Evolutionary conservation across 2,797 vertebrate species (phyloP).

Genomic region (Onychomys torridus): DNA sequence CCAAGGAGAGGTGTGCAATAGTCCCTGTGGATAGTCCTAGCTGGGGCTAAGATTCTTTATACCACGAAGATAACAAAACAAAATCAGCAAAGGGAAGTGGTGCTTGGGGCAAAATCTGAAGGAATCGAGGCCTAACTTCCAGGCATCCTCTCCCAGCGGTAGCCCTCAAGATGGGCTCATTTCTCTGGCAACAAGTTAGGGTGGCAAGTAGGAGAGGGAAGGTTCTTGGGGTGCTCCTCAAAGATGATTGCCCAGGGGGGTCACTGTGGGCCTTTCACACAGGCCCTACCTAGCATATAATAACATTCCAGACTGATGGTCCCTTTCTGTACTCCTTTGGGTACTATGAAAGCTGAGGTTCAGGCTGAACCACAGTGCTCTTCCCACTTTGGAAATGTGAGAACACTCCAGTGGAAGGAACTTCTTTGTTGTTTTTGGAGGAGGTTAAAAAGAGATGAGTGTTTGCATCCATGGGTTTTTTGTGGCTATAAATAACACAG

Average conservation of each 20-base stretch:
- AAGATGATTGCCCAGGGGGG: neutral
- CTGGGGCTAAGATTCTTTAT: neutral
- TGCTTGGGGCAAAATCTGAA: neutral
- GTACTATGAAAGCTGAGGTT: constrained; percentile 2
- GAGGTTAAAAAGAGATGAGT: neutral
- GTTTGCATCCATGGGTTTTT: neutral
- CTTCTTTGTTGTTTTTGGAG: neutral
- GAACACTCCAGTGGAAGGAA: neutral
- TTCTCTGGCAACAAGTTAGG: neutral
- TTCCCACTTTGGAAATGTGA: neutral
- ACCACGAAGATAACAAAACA: neutral
- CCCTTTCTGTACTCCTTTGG: neutral
- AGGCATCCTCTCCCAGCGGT: neutral
- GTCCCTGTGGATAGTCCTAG: neutral
- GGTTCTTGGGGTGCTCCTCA: neutral
- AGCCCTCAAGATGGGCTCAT: neutral
- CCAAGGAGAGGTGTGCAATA: neutral
- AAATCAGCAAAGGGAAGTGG: constrained; percentile 5
- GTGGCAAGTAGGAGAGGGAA: neutral
- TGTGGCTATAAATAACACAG: neutral
- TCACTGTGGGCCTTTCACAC: neutral
- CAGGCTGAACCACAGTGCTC: neutral
- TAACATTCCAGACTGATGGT: neutral
- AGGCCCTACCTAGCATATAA: neutral
- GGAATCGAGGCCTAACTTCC: neutral